Conservation (phyloP, 2,113 vertebrate genomes). For the Rhea pennata region DNA sequence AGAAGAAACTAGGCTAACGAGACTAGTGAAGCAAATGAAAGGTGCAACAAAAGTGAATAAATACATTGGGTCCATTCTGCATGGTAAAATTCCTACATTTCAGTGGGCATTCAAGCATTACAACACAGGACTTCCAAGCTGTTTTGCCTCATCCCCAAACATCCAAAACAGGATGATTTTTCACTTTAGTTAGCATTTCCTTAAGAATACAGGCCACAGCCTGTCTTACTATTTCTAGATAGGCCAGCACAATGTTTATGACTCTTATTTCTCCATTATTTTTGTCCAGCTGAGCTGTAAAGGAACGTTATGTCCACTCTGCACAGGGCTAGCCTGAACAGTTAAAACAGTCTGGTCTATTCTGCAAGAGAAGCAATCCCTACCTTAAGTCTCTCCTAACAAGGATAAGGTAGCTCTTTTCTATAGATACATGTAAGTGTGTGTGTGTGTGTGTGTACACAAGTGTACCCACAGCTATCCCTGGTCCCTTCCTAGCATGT, state of each 20-base stretch:
- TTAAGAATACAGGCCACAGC: not conserved
- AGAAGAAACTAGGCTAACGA: slow-evolving; percentile 2
- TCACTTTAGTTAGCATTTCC: not conserved
- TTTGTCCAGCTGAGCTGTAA: not conserved
- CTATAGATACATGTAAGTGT: not conserved
- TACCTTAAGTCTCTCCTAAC: not conserved
- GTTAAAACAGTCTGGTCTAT: not conserved
- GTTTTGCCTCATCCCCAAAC: not conserved
- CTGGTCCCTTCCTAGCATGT: not conserved
- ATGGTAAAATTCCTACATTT: not conserved
- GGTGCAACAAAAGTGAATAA: not conserved
- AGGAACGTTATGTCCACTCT: not conserved
- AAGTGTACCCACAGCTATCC: fast-evolving
- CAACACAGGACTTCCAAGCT: not conserved
- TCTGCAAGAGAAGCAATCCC: not conserved
- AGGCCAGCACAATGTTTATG: not conserved
- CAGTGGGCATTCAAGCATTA: not conserved
- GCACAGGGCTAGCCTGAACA: not conserved
- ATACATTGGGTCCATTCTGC: fast-evolving
- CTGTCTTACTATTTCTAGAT: not conserved
- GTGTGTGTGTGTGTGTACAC: no score
- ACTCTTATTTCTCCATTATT: not conserved
- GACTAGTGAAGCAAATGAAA: not conserved
- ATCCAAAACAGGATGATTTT: not conserved
- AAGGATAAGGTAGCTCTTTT: not conserved